Conservation (phyloP, 1,140 invertebrate genomes). For the Vanessa tameamea region DNA sequence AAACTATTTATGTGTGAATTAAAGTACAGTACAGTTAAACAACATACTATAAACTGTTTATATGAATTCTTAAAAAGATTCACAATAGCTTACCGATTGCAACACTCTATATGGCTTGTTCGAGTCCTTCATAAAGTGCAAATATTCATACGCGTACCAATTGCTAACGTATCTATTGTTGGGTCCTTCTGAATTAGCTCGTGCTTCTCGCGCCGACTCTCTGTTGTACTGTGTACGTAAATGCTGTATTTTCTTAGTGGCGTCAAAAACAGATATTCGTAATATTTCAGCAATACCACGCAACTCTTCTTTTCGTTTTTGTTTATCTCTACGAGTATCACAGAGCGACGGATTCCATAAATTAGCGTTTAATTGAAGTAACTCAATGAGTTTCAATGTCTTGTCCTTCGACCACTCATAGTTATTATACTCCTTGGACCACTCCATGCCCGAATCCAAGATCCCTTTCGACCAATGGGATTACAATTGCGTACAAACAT, state of each 20-base stretch:
- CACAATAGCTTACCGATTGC: constrained; percentile 53
- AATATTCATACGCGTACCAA: constrained; percentile 75
- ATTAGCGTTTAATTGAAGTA: constrained; percentile 68
- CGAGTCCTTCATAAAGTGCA: constrained; percentile 76
- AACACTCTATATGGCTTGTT: constrained; percentile 69
- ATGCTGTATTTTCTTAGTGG: constrained; percentile 76
- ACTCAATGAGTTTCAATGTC: constrained; percentile 70
- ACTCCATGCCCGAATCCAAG: constrained; percentile 61
- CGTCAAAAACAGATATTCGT: constrained; percentile 64
- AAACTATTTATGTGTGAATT: too few relatives aligned
- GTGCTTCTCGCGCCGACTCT: constrained; percentile 63
- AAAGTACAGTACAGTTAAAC: too few relatives aligned
- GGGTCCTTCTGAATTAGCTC: constrained; percentile 62
- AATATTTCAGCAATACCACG: constrained; percentile 63
- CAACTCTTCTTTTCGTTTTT: constrained; percentile 72
- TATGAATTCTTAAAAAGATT: background rate
- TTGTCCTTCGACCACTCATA: constrained; percentile 72
- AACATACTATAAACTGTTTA: too few relatives aligned
- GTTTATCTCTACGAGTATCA: constrained; percentile 69
- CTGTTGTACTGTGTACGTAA: constrained; percentile 74
- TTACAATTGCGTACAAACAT: constrained; percentile 48
- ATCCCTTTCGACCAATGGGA: constrained; percentile 40
- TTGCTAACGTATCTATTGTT: constrained; percentile 73
- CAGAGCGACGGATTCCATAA: constrained; percentile 71
- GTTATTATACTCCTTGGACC: constrained; percentile 59